Conservation (phyloP, 2,113 vertebrate genomes). For the Semicossyphus pulcher region DNA sequence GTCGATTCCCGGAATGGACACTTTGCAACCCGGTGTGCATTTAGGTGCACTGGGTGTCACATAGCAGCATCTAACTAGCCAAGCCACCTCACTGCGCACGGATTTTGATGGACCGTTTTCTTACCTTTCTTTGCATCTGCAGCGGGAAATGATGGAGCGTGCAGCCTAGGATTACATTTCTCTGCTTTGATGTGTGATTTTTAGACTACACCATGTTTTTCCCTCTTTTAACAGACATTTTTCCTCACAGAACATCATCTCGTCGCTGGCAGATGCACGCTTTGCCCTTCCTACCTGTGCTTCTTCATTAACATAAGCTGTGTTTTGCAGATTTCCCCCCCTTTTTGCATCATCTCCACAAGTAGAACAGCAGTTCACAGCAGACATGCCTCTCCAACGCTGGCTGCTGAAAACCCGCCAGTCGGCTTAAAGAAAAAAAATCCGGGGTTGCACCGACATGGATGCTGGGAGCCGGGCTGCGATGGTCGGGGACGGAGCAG, state of each 20-base stretch:
- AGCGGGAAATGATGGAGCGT: slow-evolving; percentile 9
- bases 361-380: slow-evolving; percentile 1
- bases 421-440: slow-evolving; percentile 17
- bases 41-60: slow-evolving; percentile 13
- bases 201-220: slow-evolving; percentile 19
- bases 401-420: slow-evolving; percentile 25
- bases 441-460: slow-evolving; percentile 55
- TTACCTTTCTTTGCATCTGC: slow-evolving; percentile 46
- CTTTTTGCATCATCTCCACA: background rate
- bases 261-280: slow-evolving; percentile 11
- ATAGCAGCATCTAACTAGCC: slow-evolving; percentile 18
- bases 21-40: slow-evolving; percentile 27
- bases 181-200: background rate
- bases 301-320: slow-evolving; percentile 8
- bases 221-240: slow-evolving; percentile 2
- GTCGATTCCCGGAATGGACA: slow-evolving; percentile 35
- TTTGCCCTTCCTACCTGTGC: background rate
- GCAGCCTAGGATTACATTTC: background rate
- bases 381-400: slow-evolving; percentile 31
- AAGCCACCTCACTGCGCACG: slow-evolving; percentile 21
- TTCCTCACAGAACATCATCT: background rate
- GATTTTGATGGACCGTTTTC: slow-evolving; percentile 23
- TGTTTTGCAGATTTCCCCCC: background rate
- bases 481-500: slow-evolving; percentile 75
- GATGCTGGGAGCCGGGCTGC: slow-evolving; percentile 80